phyloP scores from a whole-genome alignment of 64 coral and sea anemone genomes.

The Hydrozoanthus tunicans region DNA sequence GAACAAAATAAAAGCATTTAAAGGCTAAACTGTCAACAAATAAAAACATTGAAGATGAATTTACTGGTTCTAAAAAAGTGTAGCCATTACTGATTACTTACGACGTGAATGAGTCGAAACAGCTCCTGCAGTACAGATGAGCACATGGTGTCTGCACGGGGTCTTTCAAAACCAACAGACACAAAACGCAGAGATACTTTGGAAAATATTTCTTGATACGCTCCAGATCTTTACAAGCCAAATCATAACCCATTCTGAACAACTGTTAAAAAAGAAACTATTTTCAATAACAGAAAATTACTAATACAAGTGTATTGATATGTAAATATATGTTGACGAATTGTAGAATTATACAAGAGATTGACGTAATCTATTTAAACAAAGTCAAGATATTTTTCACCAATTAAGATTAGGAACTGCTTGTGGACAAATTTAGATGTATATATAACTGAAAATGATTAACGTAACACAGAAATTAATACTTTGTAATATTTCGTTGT shows the following conservation, averaged over 20 bases:
- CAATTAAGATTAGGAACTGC: too few species aligned
- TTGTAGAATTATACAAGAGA: too few species aligned
- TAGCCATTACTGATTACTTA: neutral
- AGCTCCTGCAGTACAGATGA: slow-evolving; percentile 5
- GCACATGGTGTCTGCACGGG: slow-evolving; percentile 19
- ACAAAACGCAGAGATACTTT: neutral
- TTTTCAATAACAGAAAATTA: too few species aligned
- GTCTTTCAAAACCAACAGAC: slow-evolving; percentile 4
- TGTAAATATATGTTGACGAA: too few species aligned
- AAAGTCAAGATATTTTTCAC: too few species aligned
- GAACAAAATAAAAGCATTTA: too few species aligned
- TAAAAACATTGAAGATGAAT: neutral
- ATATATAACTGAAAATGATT: too few species aligned
- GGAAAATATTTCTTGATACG: neutral
- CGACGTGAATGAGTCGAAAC: neutral
- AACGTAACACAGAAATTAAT: too few species aligned
- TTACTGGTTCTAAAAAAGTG: neutral
- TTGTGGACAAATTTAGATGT: too few species aligned
- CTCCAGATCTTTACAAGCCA: neutral
- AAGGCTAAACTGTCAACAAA: neutral
- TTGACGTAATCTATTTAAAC: too few species aligned
- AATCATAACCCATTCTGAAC: neutral
- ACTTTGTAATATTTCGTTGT: too few species aligned
- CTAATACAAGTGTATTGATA: too few species aligned
- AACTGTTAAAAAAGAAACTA: neutral